Evolutionary conservation across 2,113 vertebrate species (phyloP), one percentile per base, ranked within the genome.

Genomic region (Platysternon megacephalum): DNA sequence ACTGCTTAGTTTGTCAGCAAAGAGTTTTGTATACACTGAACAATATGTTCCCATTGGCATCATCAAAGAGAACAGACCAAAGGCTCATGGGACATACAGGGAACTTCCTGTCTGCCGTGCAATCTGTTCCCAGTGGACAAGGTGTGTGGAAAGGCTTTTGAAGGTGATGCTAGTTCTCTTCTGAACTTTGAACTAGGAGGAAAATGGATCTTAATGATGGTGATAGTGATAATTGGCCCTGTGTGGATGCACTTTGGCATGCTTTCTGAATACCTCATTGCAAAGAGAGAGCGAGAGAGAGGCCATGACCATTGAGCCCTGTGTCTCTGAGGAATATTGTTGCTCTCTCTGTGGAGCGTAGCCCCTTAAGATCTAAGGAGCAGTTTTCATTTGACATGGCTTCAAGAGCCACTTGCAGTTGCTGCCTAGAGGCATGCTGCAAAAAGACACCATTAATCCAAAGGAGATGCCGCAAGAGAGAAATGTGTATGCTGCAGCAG

Each of bases 261-360:
- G 8, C 0, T 0, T 88, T 85, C 21, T 35, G 28, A 56, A n/a
- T 42, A 84, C 46, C 2, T 35, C 42, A 42, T 51, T n/a, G n/a
- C 12, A 74, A 84, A 82, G 86, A 32, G 11, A n/a, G 44, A 19
- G 79, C 3, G 56, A 55, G 32, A n/a, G 6, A 84, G 8, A 3
- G 68, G 68, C 42, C 0, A 0, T 32, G 55, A 8, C 26, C 46
- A 11, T 28, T 17, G 49, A 85, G 39, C 21, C 32, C 24, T 10
- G 7, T 1, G 0, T 35, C 58, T 91, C 0, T 0, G 4, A 90
- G 55, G 3, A 91, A 4, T 10, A 72, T 3, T 1, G 1, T 48
- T 55, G 8, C 11, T 72, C 22, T 58, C n/a, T 65, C 16, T 1
- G 0, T 14, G 53, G 87, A 52, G 1, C 88, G 3, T 1, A 0